Evolutionary conservation across 2,113 vertebrate species (phyloP).

Genomic region (Tetrao urogallus): DNA sequence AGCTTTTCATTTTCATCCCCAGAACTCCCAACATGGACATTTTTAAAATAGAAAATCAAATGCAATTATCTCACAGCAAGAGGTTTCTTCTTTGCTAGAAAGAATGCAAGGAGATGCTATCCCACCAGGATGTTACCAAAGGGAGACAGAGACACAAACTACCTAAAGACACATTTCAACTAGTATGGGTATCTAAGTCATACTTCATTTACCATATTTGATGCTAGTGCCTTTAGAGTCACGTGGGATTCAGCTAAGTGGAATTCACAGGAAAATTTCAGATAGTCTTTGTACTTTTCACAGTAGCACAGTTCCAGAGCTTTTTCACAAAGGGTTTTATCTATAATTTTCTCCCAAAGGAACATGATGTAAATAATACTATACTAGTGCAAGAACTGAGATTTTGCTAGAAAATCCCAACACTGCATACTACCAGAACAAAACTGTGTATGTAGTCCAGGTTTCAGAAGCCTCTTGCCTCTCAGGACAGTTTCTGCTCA

Average conservation of each 20-base stretch:
- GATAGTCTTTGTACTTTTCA: background rate
- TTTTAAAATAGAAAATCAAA: background rate
- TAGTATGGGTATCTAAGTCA: too few species aligned
- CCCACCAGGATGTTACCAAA: background rate
- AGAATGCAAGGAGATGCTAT: background rate
- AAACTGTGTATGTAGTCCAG: background rate
- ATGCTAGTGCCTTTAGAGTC: background rate
- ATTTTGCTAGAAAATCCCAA: background rate
- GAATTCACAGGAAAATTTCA: background rate
- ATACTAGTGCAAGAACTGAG: background rate
- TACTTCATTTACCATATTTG: background rate
- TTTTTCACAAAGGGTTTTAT: fast-evolving
- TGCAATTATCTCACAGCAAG: background rate
- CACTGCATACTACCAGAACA: background rate
- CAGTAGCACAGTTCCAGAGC: fast-evolving
- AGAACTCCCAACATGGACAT: fast-evolving
- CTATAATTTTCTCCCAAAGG: background rate
- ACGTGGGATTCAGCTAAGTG: background rate
- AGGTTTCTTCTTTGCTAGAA: background rate
- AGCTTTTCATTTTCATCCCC: background rate
- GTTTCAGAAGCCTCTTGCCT: background rate
- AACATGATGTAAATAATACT: background rate
- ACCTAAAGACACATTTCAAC: background rate
- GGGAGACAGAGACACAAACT: background rate
- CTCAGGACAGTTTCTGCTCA: background rate